A percentile compares a stretch with the other conserved stretches of the same genome.
phyloP scores from a whole-genome alignment of 1,140 invertebrate genomes.

The Cotesia chilonis region DNA sequence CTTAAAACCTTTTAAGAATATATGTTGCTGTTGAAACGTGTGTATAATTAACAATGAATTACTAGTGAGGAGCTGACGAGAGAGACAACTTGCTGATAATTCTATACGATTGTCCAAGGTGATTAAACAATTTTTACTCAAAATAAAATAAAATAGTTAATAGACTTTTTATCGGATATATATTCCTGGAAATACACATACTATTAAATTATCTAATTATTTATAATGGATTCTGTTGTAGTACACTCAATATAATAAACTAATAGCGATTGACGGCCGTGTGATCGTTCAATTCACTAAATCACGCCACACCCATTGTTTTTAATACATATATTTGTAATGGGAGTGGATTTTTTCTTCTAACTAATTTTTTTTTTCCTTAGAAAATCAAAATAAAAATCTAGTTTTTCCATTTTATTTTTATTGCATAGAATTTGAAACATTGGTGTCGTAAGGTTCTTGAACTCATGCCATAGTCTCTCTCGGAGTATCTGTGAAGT shows the following conservation, averaged over 20 bases:
- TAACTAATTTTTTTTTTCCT: not conserved
- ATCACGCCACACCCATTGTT: slow-evolving; percentile 7
- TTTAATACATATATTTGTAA: not conserved
- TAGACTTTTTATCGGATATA: too few relatives aligned
- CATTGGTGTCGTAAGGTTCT: slow-evolving; percentile 28
- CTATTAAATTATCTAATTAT: slow-evolving; percentile 1
- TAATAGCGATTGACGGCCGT: slow-evolving; percentile 25
- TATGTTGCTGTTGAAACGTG: not conserved
- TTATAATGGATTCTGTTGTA: not conserved
- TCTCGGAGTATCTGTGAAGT: too few relatives aligned
- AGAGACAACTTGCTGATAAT: slow-evolving; percentile 18
- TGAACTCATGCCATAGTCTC: slow-evolving; percentile 30
- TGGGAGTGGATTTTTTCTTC: too few relatives aligned
- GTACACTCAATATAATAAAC: not conserved
- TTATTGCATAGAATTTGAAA: slow-evolving; percentile 7
- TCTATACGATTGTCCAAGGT: not conserved
- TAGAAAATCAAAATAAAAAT: not conserved
- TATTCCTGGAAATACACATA: not conserved
- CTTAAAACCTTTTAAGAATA: too few relatives aligned
- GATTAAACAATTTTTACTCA: not conserved
- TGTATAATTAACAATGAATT: slow-evolving; percentile 17
- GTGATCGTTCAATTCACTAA: slow-evolving; percentile 11
- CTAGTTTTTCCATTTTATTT: slow-evolving; percentile 9
- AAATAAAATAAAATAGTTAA: not conserved
- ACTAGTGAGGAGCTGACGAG: not conserved